phyloP scores from a whole-genome alignment of 2,113 vertebrate genomes.

The Probosciger aterrimus region DNA sequence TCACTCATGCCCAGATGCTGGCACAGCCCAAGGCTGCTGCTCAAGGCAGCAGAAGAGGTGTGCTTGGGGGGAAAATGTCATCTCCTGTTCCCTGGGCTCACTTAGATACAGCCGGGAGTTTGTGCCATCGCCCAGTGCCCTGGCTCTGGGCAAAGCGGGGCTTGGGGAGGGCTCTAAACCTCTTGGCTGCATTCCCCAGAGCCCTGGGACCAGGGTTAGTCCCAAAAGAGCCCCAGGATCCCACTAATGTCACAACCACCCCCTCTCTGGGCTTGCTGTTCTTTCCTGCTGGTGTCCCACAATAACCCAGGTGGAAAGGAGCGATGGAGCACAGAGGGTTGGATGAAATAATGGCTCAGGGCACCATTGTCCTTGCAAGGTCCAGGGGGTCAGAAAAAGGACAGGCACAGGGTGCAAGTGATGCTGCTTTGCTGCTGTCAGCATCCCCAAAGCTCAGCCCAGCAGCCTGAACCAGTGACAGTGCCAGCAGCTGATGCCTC shows the following conservation, averaged over 20 bases:
- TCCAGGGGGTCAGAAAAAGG: neutral
- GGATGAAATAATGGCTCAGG: neutral
- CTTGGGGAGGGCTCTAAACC: neutral
- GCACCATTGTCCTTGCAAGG: neutral
- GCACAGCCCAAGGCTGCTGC: neutral
- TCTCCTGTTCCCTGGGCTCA: neutral
- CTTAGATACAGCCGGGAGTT: too few species aligned
- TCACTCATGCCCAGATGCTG: fast-evolving
- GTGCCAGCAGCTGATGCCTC: neutral
- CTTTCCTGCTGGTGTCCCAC: neutral
- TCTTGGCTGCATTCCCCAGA: neutral
- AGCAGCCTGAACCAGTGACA: neutral
- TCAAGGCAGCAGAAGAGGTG: neutral
- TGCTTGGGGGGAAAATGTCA: neutral
- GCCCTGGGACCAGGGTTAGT: neutral
- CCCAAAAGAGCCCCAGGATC: neutral
- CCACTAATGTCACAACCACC: neutral
- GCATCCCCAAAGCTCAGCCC: neutral
- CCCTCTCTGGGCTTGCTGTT: neutral
- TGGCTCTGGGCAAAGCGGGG: neutral
- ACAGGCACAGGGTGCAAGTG: neutral
- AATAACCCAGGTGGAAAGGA: neutral
- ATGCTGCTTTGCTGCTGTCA: neutral
- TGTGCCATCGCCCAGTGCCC: fast-evolving
- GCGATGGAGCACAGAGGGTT: fast-evolving